A percentile compares a stretch with the other conserved stretches of the same genome.
Conservation (phyloP, 2,888 invertebrate genomes). For the Drosophila mayaguana region DNA sequence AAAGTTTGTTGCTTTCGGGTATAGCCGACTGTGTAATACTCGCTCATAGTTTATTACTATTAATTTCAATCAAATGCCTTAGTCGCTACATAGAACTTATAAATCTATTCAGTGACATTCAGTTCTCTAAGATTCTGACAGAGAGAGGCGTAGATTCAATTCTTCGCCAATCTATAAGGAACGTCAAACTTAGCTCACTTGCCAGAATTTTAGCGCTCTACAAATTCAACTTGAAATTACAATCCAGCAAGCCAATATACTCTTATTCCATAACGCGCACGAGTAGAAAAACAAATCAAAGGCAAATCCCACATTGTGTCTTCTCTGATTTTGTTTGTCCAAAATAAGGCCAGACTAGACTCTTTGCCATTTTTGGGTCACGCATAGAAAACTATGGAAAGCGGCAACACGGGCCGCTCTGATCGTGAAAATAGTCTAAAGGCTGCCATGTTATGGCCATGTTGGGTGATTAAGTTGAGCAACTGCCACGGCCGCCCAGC, state of each 20-base stretch:
- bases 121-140: too few species aligned
- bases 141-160: neutral
- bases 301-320: constrained; percentile 50
- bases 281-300: constrained; percentile 31
- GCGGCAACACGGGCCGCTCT: neutral
- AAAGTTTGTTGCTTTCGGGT: neutral
- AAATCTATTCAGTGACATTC: too few species aligned
- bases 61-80: too few species aligned
- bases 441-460: constrained; percentile 50
- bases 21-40: neutral
- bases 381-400: constrained; percentile 10
- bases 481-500: constrained; percentile 43
- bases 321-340: constrained; percentile 7
- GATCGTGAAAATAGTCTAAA: constrained; percentile 44
- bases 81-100: too few species aligned
- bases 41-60: neutral
- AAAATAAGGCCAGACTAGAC: constrained; percentile 32
- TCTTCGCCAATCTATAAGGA: neutral
- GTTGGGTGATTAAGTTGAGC: constrained; percentile 28
- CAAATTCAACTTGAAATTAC: neutral
- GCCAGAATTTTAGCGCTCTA: too few species aligned
- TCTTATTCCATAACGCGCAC: neutral
- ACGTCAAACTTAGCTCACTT: too few species aligned
- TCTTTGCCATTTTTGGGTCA: constrained; percentile 63
- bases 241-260: neutral